Evolutionary conservation across 2,113 vertebrate species (phyloP).

Genomic region (Oophaga pumilio): DNA sequence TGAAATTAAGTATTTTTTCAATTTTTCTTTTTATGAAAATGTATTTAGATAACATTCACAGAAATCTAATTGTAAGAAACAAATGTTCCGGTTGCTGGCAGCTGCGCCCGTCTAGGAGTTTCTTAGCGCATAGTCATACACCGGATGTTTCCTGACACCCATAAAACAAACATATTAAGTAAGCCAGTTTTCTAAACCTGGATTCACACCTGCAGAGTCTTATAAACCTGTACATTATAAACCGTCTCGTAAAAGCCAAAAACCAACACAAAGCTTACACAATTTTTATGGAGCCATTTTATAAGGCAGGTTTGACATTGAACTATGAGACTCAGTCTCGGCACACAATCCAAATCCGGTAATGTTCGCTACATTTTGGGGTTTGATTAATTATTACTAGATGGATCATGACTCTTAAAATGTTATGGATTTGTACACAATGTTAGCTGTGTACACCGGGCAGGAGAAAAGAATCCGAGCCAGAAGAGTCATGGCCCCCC

Average conservation of each 20-base stretch:
- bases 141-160: constrained; percentile 70
- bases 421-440: not conserved
- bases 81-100: not conserved
- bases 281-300: constrained; percentile 71
- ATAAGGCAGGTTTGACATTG: constrained; percentile 70
- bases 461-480: not conserved
- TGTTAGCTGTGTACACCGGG: not conserved
- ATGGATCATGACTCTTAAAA: constrained; percentile 14
- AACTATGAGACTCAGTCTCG: constrained; percentile 63
- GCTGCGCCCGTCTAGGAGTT: not conserved
- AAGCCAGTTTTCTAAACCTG: constrained; percentile 67
- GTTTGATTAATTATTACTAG: constrained; percentile 21
- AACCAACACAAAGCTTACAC: constrained; percentile 73
- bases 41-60: not conserved
- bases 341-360: constrained; percentile 22
- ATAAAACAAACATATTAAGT: constrained; percentile 70
- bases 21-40: not conserved
- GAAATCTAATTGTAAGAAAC: not conserved
- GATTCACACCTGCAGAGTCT: constrained; percentile 73
- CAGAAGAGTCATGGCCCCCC: not conserved
- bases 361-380: not conserved
- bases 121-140: not conserved
- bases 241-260: constrained; percentile 69
- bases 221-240: constrained; percentile 69
- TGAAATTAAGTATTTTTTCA: too few species aligned